phyloP scores from a whole-genome alignment of 2,888 invertebrate species.

The Tetragonula carbonaria region DNA sequence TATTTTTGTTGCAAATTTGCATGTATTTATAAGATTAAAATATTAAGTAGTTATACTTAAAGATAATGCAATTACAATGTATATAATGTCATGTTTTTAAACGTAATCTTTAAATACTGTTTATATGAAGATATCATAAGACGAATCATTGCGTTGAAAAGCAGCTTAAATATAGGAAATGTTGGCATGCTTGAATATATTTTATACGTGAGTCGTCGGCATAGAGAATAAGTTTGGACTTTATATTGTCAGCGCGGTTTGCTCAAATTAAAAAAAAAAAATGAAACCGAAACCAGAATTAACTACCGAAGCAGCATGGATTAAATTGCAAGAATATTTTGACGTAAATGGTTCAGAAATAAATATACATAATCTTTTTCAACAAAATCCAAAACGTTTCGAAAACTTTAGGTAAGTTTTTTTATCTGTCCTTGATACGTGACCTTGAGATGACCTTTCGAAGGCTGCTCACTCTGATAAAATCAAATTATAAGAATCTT shows the following conservation, averaged over 20 bases:
- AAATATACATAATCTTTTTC: constrained; percentile 93
- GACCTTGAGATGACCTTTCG: constrained; percentile 79
- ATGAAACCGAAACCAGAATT: constrained; percentile 86
- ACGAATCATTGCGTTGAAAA: constrained; percentile 22
- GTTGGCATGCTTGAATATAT: constrained; percentile 6
- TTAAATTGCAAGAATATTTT: constrained; percentile 91
- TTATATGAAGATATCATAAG: constrained; percentile 28
- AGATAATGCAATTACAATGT: background rate
- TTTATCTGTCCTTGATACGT: constrained; percentile 59
- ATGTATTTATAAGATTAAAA: background rate
- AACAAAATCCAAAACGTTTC: constrained; percentile 92
- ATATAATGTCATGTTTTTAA: background rate
- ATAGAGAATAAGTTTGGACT: constrained; percentile 25
- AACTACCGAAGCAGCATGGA: constrained; percentile 89
- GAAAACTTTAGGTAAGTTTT: constrained; percentile 93
- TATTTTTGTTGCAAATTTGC: background rate
- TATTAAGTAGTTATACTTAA: background rate
- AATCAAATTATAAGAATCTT: constrained; percentile 15
- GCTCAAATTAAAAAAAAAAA: constrained; percentile 46
- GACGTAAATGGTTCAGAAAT: constrained; percentile 89
- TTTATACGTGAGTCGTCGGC: constrained; percentile 1
- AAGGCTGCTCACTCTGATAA: constrained; percentile 16
- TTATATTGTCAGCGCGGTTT: constrained; percentile 25
- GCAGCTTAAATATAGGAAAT: constrained; percentile 10
- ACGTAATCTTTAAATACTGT: background rate